Evolutionary conservation across 2,797 vertebrate species (phyloP).

Genomic region (Kryptopterus vitreolus): DNA sequence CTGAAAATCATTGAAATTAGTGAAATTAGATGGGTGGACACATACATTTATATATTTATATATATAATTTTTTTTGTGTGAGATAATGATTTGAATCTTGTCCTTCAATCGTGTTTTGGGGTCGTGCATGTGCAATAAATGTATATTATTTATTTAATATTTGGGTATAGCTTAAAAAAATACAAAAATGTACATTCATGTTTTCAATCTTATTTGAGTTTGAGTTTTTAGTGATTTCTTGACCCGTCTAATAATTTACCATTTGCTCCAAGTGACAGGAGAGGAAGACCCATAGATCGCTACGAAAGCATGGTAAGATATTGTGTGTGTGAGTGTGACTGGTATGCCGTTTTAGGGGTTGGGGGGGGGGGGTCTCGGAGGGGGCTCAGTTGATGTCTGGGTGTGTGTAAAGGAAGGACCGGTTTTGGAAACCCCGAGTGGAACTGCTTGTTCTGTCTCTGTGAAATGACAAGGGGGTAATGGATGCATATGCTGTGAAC

Average conservation of each 20-base stretch:
- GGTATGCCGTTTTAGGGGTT: neutral
- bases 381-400: neutral
- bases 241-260: slow-evolving; percentile 8
- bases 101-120: too few relatives aligned
- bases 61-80: too few relatives aligned
- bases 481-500: slow-evolving; percentile 62
- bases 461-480: slow-evolving; percentile 59
- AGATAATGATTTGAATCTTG: too few relatives aligned
- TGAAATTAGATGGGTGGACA: too few relatives aligned
- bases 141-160: neutral
- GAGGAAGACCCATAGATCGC: slow-evolving; percentile 88
- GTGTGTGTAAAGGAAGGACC: neutral
- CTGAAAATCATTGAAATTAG: too few relatives aligned
- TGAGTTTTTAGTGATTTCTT: too few relatives aligned
- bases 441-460: slow-evolving; percentile 41
- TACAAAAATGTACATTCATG: neutral
- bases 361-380: neutral
- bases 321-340: too few relatives aligned
- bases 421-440: slow-evolving; percentile 19
- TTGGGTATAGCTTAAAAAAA: neutral
- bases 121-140: neutral
- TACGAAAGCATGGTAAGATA: slow-evolving; percentile 92
- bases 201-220: neutral
- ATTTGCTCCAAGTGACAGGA: slow-evolving; percentile 76
- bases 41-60: too few relatives aligned